Percentiles rank a stretch among this genome's conserved stretches.
Evolutionary conservation across 2,888 invertebrate species (phyloP).

Genomic region (Andrena fulva): DNA sequence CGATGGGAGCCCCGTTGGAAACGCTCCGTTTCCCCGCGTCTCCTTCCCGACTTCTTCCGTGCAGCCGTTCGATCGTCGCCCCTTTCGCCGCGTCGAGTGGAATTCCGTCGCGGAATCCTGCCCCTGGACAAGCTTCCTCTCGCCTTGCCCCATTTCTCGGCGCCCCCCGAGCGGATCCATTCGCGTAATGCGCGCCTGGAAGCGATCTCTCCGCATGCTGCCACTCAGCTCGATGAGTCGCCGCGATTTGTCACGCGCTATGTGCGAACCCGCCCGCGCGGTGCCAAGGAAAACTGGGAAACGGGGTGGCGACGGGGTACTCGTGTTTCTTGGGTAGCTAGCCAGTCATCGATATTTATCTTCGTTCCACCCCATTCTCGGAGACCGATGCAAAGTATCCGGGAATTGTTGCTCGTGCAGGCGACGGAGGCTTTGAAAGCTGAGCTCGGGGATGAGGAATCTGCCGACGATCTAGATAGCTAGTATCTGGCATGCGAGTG

Average conservation of each 20-base stretch:
- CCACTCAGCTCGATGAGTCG: not conserved
- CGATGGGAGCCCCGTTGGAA: not conserved
- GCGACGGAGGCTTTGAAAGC: not conserved
- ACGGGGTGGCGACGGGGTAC: not conserved
- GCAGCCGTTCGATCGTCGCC: not conserved
- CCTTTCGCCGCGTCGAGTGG: slow-evolving; percentile 12
- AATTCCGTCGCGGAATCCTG: not conserved
- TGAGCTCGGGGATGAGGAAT: not conserved
- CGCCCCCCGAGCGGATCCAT: not conserved
- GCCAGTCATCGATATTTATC: not conserved
- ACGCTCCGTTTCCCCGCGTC: slow-evolving; percentile 2
- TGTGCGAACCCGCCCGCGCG: not conserved
- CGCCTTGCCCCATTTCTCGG: not conserved
- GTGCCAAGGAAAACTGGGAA: not conserved
- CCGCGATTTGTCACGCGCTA: slow-evolving; percentile 5
- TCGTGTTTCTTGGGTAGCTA: not conserved
- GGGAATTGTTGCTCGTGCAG: not conserved
- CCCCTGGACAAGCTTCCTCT: not conserved
- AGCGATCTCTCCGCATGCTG: not conserved
- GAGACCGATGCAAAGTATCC: not conserved
- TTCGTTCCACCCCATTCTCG: too few species aligned
- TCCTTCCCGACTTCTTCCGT: not conserved
- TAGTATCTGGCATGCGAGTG: not conserved
- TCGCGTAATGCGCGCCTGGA: not conserved
- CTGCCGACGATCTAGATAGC: not conserved